These are phyloP conservation scores for Ramphastos sulfuratus DNA, from an alignment of 2,113 vertebrate species.

Conservation along the genomic window DNA sequence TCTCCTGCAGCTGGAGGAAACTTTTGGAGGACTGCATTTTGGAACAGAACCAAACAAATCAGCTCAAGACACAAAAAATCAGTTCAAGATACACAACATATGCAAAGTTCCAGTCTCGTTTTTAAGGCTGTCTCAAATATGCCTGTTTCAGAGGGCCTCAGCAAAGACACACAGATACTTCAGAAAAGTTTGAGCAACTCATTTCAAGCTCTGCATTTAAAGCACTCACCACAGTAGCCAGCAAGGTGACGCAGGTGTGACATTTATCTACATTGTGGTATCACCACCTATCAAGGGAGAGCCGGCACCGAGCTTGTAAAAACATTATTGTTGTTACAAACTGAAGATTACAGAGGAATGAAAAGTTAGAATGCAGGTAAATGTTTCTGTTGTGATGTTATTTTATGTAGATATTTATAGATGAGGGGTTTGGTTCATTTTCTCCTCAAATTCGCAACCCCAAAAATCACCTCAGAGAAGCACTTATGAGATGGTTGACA, in stretches of 20 bases:
- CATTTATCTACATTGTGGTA: constrained; percentile 44
- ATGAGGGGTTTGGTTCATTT: constrained; percentile 10
- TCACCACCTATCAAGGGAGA: constrained; percentile 22
- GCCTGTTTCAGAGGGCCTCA: background rate
- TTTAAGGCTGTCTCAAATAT: background rate
- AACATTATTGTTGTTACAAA: constrained; percentile 48
- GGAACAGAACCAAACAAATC: background rate
- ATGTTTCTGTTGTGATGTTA: background rate
- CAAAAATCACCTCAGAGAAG: background rate
- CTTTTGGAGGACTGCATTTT: background rate
- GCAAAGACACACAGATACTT: background rate
- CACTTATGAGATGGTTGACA: background rate
- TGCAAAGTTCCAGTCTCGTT: background rate
- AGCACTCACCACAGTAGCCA: background rate
- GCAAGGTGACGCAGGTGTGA: background rate
- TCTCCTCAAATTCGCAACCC: background rate
- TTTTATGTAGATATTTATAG: constrained; percentile 49
- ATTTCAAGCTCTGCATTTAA: constrained; percentile 59
- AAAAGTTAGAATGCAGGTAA: constrained; percentile 22
- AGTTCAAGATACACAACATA: no score
- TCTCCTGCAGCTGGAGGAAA: background rate
- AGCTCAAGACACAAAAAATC: no score
- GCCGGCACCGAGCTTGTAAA: constrained; percentile 32
- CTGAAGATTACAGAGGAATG: background rate
- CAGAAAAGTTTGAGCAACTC: background rate